Evolutionary conservation across 23 tunicate species (phyloP), one percentile per base, ranked within the genome.

Genomic region (Halocynthia aurantium): DNA sequence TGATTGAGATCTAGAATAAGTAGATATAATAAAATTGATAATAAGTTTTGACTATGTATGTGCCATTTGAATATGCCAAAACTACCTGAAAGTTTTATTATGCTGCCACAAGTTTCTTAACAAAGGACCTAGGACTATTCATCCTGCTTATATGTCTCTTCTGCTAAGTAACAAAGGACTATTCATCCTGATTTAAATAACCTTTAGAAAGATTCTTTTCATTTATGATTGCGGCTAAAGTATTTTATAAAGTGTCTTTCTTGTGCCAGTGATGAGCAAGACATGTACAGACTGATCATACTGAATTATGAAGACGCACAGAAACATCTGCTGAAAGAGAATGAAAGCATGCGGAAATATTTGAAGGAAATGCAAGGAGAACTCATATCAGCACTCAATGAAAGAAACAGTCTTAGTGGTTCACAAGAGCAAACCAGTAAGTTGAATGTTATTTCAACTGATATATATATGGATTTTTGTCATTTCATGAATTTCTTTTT

Each of bases 341-440:
- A 92, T 61, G 77, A 81, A 6, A 92, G 84, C 52, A 92, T 92
- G 87, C 57, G 98, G 61, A 77, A 82, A 55, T 82, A 86, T 55
- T 55, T 92, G 50, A 86, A 86, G 76, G 87, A 92, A 73, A 86
- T 86, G 92, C 98, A 92, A 86, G 84, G 86, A 61, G 92, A 92
- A 61, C 75, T 92, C 0, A 82, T 83, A 20, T 65, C 85, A 2
- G 92, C 92, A 6, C 89, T 92, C 19, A 90, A 90, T 52, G 90
- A 90, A 65, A 90, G 62, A 74, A 51, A 13, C 13, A 72, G 5
- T 40, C 17, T 49, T 11, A 65, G 19, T 49, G 31, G 19, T 65
- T 40, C 19, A 15, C 70, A 65, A 20, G 70, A 65, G 49, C 70
- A 65, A 65, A 65, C 5, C 70, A 40, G 70, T 65, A 65, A 65